Evolutionary conservation across 2,113 vertebrate genomes (phyloP).

Genomic region (Zapornia atra): DNA sequence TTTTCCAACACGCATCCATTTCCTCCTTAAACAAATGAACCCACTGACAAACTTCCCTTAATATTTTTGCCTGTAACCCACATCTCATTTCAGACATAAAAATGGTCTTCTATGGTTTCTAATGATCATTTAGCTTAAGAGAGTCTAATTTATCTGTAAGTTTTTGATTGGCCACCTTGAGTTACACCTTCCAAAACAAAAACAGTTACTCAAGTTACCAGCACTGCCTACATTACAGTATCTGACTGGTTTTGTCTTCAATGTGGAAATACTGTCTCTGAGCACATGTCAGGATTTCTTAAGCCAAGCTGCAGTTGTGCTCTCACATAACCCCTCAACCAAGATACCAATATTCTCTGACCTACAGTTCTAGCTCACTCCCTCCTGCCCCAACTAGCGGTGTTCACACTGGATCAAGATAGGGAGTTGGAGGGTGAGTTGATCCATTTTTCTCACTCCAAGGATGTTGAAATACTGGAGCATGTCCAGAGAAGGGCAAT

Average conservation of each 20-base stretch:
- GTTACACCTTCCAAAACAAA: not conserved
- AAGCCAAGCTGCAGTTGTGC: not conserved
- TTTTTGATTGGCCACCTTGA: not conserved
- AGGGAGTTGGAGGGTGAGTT: not conserved
- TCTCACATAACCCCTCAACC: not conserved
- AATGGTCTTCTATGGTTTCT: not conserved
- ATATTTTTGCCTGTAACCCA: not conserved
- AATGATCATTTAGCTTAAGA: not conserved
- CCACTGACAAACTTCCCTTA: not conserved
- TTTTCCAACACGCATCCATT: not conserved
- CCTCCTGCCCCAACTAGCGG: not conserved
- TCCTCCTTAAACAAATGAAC: not conserved
- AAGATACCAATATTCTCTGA: not conserved
- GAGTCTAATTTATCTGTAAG: not conserved
- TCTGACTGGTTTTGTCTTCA: not conserved
- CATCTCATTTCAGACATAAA: not conserved
- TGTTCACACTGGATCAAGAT: not conserved
- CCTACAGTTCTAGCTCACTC: not conserved
- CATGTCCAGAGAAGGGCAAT: too few relatives aligned
- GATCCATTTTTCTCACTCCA: not conserved
- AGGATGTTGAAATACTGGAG: too few relatives aligned
- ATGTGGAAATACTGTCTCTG: accelerated
- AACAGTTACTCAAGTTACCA: not conserved
- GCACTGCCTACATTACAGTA: not conserved
- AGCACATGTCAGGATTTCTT: not conserved